Percentiles rank a stretch among this genome's conserved stretches.
Evolutionary conservation across 2,113 vertebrate genomes (phyloP).

Genomic region (Plestiodon gilberti): DNA sequence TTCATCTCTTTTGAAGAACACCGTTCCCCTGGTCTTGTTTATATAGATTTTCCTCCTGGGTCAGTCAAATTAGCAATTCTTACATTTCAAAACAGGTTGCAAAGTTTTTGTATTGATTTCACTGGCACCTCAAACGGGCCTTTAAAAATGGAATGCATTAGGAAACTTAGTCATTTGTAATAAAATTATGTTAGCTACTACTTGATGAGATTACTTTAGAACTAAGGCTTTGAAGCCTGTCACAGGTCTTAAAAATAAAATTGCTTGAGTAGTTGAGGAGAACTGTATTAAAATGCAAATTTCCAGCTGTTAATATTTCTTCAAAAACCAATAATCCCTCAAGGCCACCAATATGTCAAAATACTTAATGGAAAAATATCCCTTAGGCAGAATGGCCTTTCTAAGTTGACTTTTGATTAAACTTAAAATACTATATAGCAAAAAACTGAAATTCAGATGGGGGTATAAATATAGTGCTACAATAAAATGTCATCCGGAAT

Average conservation of each 20-base stretch:
- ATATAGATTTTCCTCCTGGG: slow-evolving; percentile 41
- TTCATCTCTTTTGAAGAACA: slow-evolving; percentile 48
- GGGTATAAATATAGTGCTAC: slow-evolving; percentile 75
- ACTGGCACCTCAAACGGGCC: slow-evolving; percentile 73
- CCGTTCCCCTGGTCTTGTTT: background rate
- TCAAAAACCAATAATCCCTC: slow-evolving; percentile 99
- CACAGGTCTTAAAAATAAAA: slow-evolving; percentile 94
- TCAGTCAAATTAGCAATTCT: slow-evolving; percentile 69
- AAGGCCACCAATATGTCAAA: slow-evolving; percentile 99
- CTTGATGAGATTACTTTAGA: slow-evolving; percentile 87
- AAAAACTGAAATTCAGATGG: slow-evolving; percentile 79
- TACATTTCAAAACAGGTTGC: slow-evolving; percentile 64
- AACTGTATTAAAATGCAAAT: slow-evolving; percentile 99
- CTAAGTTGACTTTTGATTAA: slow-evolving; percentile 98
- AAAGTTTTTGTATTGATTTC: slow-evolving; percentile 81
- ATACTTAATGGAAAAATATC: slow-evolving; percentile 99
- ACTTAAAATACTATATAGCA: slow-evolving; percentile 88
- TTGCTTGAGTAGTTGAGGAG: slow-evolving; percentile 95
- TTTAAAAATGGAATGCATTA: slow-evolving; percentile 75
- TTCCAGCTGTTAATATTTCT: slow-evolving; percentile 99
- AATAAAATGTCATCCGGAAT: slow-evolving; percentile 76
- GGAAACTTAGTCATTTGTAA: slow-evolving; percentile 81
- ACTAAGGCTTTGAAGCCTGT: slow-evolving; percentile 88
- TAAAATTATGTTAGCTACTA: slow-evolving; percentile 81
- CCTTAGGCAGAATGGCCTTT: slow-evolving; percentile 94